Base-by-base conservation (phyloP, 2,113 vertebrate genomes). In the Lates calcarifer region DNA sequence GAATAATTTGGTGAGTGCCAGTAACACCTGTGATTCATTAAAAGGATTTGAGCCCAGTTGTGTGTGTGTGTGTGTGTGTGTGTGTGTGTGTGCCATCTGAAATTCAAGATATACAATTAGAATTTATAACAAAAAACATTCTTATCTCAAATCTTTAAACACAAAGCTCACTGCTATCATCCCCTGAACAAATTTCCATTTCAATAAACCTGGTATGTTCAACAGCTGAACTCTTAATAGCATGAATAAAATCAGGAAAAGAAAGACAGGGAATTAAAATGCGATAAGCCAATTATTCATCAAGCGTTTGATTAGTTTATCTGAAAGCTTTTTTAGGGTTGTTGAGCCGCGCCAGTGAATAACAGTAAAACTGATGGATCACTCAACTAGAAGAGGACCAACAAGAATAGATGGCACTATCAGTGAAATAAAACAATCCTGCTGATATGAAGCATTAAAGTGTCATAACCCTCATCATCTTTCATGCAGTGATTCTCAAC, bases 251-350 rank as follows among this genome's bases (percentile, higher is more conserved):
- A 62, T 57, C 35, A 11, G 47, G 41, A 68, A 56, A 73, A 26
- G 45, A 33, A 57, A 63, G 49, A 57, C n/a, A 35, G 14, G 24
- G 58, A 53, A 61, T 49, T 45, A 12, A 45, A 47, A 74, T 45
- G 18, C 12, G 81, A 74, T 66, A 66, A 74, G 58, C 63, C 22
- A 63, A 79, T 68, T 68, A 75, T 41, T 76, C 66, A 55, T 77
- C 67, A 72, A 63, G 39, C 3, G 5, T 63, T 64, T 77, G 31
- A 58, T 68, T 39, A 26, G 62, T 68, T 66, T 45, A 31, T 77
- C 49, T 74, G 51, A 77, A 66, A 74, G 84, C 64, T 41, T 39
- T 81, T 70, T 51, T 55, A 24, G 8, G n/a, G 35, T 26, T 47
- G 49, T 41, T 60, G 35, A 70, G 70, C 18, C 41, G 14, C 43